Percentiles rank a stretch among this genome's conserved stretches.
These are phyloP conservation scores for Centropyge bicolor DNA, from an alignment of 2,797 vertebrate genomes.

Conservation along the genomic window DNA sequence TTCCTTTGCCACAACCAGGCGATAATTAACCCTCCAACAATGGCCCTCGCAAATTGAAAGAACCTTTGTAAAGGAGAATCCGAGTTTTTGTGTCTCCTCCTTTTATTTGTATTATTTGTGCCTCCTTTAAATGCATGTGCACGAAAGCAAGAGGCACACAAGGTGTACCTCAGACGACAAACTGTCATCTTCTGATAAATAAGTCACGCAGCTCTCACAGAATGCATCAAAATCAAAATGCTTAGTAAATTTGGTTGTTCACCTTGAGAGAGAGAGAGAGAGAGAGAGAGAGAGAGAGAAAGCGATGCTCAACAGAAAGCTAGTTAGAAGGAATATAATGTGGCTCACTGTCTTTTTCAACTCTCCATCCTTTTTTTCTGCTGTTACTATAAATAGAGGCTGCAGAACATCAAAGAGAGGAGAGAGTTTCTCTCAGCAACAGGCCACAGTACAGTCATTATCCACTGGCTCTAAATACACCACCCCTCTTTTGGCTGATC, in stretches of 20 bases:
- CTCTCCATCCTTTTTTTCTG: constrained; percentile 40
- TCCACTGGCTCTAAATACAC: constrained; percentile 57
- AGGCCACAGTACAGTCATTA: constrained; percentile 66
- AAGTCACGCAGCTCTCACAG: constrained; percentile 18
- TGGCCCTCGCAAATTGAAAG: constrained; percentile 9
- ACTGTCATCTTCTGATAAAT: constrained; percentile 37
- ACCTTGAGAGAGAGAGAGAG: constrained; percentile 47
- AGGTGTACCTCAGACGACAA: constrained; percentile 20
- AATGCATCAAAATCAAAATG: constrained; percentile 20
- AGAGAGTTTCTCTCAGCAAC: constrained; percentile 68
- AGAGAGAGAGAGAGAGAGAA: constrained; percentile 6
- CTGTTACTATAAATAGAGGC: constrained; percentile 72
- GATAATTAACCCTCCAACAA: constrained; percentile 2
- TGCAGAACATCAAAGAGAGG: constrained; percentile 72
- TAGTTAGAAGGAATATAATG: constrained; percentile 62
- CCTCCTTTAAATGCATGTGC: constrained; percentile 14
- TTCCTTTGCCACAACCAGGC: background rate
- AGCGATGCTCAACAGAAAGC: constrained; percentile 45
- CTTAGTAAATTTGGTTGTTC: constrained; percentile 42
- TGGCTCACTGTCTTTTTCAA: constrained; percentile 57
- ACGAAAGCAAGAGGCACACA: constrained; percentile 11
- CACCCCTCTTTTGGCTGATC: constrained; percentile 52
- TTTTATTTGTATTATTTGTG: constrained; percentile 29
- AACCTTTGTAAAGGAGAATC: constrained; percentile 6
- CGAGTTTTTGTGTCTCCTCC: constrained; percentile 3